phyloP scores from a whole-genome alignment of 2,113 vertebrate species.

The Tor tambroides region DNA sequence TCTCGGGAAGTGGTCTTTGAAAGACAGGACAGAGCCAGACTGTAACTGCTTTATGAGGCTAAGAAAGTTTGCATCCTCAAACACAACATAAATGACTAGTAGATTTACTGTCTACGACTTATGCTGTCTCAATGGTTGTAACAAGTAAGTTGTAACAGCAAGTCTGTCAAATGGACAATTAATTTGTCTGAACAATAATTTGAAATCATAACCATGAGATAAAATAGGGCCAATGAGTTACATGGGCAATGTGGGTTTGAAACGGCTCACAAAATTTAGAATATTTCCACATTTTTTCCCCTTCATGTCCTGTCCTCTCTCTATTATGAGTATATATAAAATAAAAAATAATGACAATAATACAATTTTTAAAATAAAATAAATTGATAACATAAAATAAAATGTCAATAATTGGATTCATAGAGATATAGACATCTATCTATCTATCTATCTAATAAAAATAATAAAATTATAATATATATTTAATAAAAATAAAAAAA shows the following conservation, averaged over 20 bases:
- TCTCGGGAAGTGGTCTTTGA: conserved; percentile 62
- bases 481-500: too few relatives aligned
- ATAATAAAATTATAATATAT: too few relatives aligned
- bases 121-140: background rate
- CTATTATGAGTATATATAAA: background rate
- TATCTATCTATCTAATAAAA: too few relatives aligned
- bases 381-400: background rate
- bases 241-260: background rate
- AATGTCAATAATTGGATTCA: background rate
- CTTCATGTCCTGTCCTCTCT: background rate
- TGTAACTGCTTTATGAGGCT: conserved; percentile 25
- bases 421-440: too few relatives aligned
- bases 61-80: conserved; percentile 26
- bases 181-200: background rate
- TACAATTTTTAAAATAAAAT: background rate
- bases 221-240: background rate
- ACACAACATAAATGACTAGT: conserved; percentile 19
- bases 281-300: background rate
- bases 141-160: too few relatives aligned
- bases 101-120: background rate
- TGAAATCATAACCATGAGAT: background rate
- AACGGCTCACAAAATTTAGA: background rate
- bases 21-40: conserved; percentile 36
- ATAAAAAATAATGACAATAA: background rate
- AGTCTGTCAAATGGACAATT: background rate